Percentiles rank a stretch among this genome's conserved stretches.
phyloP scores from a whole-genome alignment of 2,113 vertebrate species.

The Elaphurus davidianus region DNA sequence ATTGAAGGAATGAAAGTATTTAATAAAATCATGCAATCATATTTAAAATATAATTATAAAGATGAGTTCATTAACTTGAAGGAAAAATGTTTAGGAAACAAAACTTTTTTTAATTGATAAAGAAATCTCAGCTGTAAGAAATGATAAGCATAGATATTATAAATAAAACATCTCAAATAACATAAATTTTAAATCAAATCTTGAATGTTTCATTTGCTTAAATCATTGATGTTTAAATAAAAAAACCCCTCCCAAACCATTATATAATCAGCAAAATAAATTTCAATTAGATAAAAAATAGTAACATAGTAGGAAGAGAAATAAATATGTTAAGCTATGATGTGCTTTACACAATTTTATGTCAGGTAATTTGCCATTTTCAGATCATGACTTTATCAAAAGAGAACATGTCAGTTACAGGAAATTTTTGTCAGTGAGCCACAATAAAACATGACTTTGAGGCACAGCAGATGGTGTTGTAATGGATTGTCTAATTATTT shows the following conservation, averaged over 20 bases:
- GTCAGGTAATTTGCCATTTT: conserved; percentile 26
- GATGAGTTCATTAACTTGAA: neutral
- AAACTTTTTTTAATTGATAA: neutral
- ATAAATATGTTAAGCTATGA: neutral
- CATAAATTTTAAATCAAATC: neutral
- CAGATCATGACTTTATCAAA: conserved; percentile 9
- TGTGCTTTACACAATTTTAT: neutral
- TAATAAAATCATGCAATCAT: neutral
- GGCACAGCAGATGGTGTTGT: neutral
- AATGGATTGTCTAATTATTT: neutral
- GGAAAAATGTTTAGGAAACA: neutral
- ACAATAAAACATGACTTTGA: neutral
- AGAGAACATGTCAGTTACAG: neutral
- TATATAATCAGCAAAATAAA: neutral
- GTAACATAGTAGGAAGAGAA: neutral
- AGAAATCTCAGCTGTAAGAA: neutral
- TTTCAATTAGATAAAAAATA: neutral
- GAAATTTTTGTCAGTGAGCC: neutral
- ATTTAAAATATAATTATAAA: neutral
- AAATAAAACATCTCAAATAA: neutral
- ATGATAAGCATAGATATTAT: neutral
- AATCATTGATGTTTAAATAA: neutral
- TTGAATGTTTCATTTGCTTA: neutral
- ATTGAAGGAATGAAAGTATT: neutral
- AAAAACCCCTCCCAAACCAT: neutral